phyloP scores from a whole-genome alignment of 1,140 invertebrate genomes.

The Paralvinella palmiformis region DNA sequence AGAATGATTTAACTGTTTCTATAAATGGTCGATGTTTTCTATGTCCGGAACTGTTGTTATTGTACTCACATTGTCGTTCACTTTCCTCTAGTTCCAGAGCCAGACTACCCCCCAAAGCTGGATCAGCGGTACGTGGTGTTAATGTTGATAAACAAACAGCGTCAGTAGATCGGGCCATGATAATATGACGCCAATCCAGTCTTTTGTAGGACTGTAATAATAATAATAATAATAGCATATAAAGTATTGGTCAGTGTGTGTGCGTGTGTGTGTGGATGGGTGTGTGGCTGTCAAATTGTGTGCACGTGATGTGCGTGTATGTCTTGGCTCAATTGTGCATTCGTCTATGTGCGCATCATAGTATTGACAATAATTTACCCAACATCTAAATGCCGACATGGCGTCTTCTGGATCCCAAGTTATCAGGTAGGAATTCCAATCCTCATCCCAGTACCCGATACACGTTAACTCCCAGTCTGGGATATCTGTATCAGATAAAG shows the following conservation, averaged over 20 bases:
- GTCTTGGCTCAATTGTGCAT: not conserved
- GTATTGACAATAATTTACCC: conserved; percentile 57
- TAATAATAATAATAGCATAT: not conserved
- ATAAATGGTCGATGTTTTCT: too few species aligned
- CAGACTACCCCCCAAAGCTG: conserved; percentile 82
- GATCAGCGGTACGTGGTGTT: conserved; percentile 79
- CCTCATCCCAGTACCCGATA: conserved; percentile 96
- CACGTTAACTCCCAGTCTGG: conserved; percentile 96
- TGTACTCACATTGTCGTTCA: conserved; percentile 58
- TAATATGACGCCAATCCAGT: conserved; percentile 80
- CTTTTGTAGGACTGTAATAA: conserved; percentile 68
- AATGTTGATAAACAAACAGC: conserved; percentile 85
- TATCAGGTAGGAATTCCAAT: conserved; percentile 92
- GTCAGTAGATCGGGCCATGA: conserved; percentile 86
- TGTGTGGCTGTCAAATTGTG: not conserved
- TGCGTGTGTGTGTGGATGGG: not conserved
- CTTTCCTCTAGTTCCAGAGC: conserved; percentile 84
- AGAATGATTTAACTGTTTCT: too few species aligned
- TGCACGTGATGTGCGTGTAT: not conserved
- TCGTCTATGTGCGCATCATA: not conserved
- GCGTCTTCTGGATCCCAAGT: conserved; percentile 95
- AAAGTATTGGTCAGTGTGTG: not conserved
- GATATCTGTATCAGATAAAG: conserved; percentile 60
- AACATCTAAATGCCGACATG: conserved; percentile 90
- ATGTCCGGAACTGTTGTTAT: too few species aligned